Evolutionary conservation across 2,797 vertebrate species (phyloP).

Genomic region (Gadopsis marmoratus): DNA sequence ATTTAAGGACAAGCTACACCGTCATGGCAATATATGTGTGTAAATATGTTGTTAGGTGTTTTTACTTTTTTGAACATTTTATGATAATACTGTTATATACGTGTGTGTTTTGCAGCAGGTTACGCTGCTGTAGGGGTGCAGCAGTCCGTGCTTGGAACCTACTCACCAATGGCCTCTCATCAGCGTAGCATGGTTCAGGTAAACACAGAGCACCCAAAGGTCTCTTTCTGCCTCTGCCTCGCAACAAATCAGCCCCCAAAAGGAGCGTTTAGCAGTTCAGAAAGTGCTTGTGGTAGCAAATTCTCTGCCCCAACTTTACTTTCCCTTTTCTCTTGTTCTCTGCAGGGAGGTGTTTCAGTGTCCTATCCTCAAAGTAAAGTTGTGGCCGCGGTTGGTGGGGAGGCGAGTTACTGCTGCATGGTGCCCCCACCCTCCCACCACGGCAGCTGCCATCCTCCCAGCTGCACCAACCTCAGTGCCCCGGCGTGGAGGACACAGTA

Average conservation of each 20-base stretch:
- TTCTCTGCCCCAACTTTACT: slow-evolving; percentile 13
- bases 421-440: slow-evolving; percentile 89
- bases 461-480: slow-evolving; percentile 86
- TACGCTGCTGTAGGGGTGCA: slow-evolving; percentile 90
- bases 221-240: slow-evolving; percentile 15
- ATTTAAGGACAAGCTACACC: background rate
- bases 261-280: slow-evolving; percentile 24
- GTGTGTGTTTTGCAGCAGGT: slow-evolving; percentile 80
- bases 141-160: slow-evolving; percentile 89
- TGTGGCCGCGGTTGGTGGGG: slow-evolving; percentile 87
- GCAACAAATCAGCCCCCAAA: slow-evolving; percentile 15
- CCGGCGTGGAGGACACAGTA: slow-evolving; percentile 90
- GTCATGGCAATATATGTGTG: background rate
- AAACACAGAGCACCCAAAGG: slow-evolving; percentile 61
- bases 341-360: slow-evolving; percentile 69
- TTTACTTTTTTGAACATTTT: background rate
- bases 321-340: slow-evolving; percentile 8
- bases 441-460: slow-evolving; percentile 88
- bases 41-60: background rate
- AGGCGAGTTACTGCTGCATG: slow-evolving; percentile 92
- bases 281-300: slow-evolving; percentile 44
- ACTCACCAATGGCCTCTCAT: slow-evolving; percentile 91
- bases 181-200: slow-evolving; percentile 85
- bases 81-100: background rate
- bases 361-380: slow-evolving; percentile 75